phyloP scores from a whole-genome alignment of 1,140 invertebrate species.

The Oppia nitens region DNA sequence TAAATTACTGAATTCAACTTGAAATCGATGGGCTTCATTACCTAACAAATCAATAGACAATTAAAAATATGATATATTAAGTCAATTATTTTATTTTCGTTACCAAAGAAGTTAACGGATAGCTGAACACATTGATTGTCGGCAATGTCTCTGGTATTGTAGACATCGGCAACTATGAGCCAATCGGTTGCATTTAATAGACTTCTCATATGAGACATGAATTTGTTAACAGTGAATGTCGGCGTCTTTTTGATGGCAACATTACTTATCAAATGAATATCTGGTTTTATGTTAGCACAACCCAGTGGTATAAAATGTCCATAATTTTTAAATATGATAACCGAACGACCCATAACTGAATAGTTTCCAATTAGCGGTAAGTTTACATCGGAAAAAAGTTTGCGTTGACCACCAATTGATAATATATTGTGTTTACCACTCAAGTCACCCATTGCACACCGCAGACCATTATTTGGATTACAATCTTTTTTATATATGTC shows the following conservation, averaged over 20 bases:
- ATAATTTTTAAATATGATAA: conserved; percentile 58
- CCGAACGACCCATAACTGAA: conserved; percentile 60
- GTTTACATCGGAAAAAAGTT: conserved; percentile 66
- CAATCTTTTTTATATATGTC: conserved; percentile 74
- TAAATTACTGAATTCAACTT: conserved; percentile 25
- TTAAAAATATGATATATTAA: not conserved
- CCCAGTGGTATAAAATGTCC: conserved; percentile 51
- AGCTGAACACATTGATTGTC: conserved; percentile 68
- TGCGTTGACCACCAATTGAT: conserved; percentile 53
- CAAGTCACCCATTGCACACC: conserved; percentile 85
- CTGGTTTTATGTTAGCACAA: conserved; percentile 77
- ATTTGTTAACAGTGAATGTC: conserved; percentile 59
- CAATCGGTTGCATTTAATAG: conserved; percentile 72
- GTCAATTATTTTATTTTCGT: not conserved
- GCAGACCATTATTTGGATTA: conserved; percentile 58
- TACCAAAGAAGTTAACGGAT: conserved; percentile 65
- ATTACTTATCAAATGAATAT: conserved; percentile 77
- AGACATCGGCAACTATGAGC: conserved; percentile 60
- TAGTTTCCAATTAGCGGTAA: conserved; percentile 48
- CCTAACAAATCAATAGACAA: conserved; percentile 14
- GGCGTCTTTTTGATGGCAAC: conserved; percentile 68
- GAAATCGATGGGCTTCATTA: conserved; percentile 19
- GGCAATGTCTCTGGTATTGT: conserved; percentile 56
- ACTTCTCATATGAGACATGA: conserved; percentile 58
- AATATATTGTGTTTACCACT: conserved; percentile 66